These are phyloP conservation scores for Cyclina sinensis DNA, from an alignment of 1,140 invertebrate species.

Conservation along the genomic window DNA sequence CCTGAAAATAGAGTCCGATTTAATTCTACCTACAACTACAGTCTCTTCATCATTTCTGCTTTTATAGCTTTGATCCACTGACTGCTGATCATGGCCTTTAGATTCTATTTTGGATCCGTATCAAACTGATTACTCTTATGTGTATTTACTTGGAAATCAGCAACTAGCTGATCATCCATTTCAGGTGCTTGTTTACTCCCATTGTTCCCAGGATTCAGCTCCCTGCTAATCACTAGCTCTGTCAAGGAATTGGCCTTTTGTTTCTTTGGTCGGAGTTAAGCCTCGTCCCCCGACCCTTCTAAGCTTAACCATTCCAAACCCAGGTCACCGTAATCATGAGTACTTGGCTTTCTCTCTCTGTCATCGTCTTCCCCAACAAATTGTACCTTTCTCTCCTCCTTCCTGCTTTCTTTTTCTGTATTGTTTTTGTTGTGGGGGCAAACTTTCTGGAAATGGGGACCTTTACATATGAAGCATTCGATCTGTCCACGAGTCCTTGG, in stretches of 20 bases:
- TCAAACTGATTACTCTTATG: too few relatives aligned
- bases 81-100: background rate
- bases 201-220: too few relatives aligned
- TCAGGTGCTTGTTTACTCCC: too few relatives aligned
- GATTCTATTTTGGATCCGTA: background rate
- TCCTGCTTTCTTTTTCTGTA: background rate
- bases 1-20: conserved; percentile 11
- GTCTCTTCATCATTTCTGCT: background rate
- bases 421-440: background rate
- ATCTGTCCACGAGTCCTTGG: background rate
- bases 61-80: background rate
- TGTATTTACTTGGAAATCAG: background rate
- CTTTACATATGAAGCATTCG: background rate
- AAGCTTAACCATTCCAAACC: conserved; percentile 12
- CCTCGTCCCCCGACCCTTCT: conserved; percentile 32
- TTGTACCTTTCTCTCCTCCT: background rate
- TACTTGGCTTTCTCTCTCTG: background rate
- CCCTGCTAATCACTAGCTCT: too few relatives aligned
- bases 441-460: background rate
- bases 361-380: background rate
- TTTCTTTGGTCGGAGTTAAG: background rate
- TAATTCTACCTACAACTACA: background rate
- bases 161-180: background rate
- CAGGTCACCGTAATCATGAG: too few relatives aligned
- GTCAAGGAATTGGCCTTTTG: background rate